A percentile compares a stretch with the other conserved stretches of the same genome.
phyloP scores from a whole-genome alignment of 2,888 invertebrate species.

The Shargacucullia verbasci region DNA sequence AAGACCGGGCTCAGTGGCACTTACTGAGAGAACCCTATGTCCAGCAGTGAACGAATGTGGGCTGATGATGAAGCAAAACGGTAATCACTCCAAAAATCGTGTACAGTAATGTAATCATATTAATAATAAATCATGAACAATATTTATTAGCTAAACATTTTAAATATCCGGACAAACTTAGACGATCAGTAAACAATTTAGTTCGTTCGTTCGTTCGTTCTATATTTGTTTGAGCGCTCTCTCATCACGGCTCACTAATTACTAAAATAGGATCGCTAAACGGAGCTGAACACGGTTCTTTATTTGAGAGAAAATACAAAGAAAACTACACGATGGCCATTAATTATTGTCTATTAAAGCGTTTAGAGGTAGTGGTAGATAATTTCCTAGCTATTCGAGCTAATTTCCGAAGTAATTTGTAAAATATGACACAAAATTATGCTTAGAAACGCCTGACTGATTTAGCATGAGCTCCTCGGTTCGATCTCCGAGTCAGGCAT shows the following conservation, averaged over 20 bases:
- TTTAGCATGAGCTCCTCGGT: no score
- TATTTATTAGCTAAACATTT: no score
- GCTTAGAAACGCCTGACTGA: no score
- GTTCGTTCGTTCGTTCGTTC: slow-evolving; percentile 12
- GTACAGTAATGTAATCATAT: no score
- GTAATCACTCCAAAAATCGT: no score
- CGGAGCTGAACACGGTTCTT: slow-evolving; percentile 21
- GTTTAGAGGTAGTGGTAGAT: background rate
- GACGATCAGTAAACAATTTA: slow-evolving; percentile 19
- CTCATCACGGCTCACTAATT: slow-evolving; percentile 34
- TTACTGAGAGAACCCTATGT: no score
- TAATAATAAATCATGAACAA: no score
- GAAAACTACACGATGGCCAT: slow-evolving; percentile 1
- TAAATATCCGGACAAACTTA: background rate
- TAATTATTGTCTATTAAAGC: background rate
- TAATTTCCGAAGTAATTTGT: background rate
- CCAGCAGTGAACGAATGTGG: no score
- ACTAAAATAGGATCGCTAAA: slow-evolving; percentile 36
- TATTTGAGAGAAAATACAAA: slow-evolving; percentile 22
- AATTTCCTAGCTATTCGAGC: background rate
- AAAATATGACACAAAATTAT: background rate
- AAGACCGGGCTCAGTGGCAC: no score
- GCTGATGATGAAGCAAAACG: no score
- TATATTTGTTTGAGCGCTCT: slow-evolving; percentile 22
- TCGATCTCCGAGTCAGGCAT: no score